Base-by-base conservation (phyloP, 2,888 invertebrate genomes). In the Sphaerophoria taeniata region DNA sequence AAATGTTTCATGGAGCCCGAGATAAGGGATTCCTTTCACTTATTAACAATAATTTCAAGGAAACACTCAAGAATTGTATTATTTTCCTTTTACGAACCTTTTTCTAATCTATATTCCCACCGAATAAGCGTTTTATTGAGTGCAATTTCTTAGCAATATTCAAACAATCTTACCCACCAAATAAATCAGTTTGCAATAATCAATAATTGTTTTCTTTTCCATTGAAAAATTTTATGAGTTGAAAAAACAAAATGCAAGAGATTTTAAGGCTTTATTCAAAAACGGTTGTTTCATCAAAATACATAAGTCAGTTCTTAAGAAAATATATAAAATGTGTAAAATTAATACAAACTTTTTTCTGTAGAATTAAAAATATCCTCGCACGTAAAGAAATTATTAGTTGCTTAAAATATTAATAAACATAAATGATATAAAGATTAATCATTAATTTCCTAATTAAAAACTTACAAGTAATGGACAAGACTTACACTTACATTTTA, bases 101-200 rank as follows among this genome's bases (percentile, higher is more conserved):
- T 73, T 63, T 67, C 24, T 14, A 58, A 60, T 45, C 5, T 43
- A 60, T 36, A 49, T 43, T 53, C 79, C 79, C 79, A 79, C 79
- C 79, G 79, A 79, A 73, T 60, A 51, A 63, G 33, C 14, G 47
- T 34, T 63, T 58, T 33, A 65, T 56, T 34, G 39, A n/a, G 49
- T 31, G 58, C 60, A 69, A 60, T 75, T 51, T 58, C 2, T 61
- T 79, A 7, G 61, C 43, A 33, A 24, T 58, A 47, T 67, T 69
- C 69, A 6, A 73, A 61, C 24, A 79, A 67, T 79, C 72, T 79
- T 58, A 60, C 72, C 78, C 78, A 79, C 78, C 78, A 79, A 79
- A 51, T 56, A 14, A 53, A 49, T 16, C 51, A 72, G 58, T 58
- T 72, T 69, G 60, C 60, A 69, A 60, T 53, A 61, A 36, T 24